Conservation (phyloP, 2,113 vertebrate species). For the Seriola aureovittata region DNA sequence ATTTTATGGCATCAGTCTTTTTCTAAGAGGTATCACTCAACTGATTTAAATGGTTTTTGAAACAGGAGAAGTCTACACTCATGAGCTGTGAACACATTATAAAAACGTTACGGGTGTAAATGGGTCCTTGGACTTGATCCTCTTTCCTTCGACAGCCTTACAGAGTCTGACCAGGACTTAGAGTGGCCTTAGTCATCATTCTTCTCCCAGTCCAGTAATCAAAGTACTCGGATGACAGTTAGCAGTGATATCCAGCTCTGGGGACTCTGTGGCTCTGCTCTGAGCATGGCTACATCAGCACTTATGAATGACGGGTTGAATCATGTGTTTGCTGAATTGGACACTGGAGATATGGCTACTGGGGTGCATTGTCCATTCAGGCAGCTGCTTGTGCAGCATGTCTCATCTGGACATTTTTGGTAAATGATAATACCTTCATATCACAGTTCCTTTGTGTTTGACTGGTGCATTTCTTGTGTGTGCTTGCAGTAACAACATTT, state of each 20-base stretch:
- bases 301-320: conserved; percentile 74
- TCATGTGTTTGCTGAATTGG: conserved; percentile 70
- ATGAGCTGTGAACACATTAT: neutral
- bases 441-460: conserved; percentile 35
- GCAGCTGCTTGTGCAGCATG: conserved; percentile 62
- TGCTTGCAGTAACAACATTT: conserved; percentile 10
- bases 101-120: conserved; percentile 51
- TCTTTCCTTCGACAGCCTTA: conserved; percentile 39
- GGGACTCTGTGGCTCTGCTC: conserved; percentile 52
- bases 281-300: conserved; percentile 73
- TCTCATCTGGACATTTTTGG: conserved; percentile 29
- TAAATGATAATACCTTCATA: conserved; percentile 49
- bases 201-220: conserved; percentile 66
- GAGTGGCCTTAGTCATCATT: conserved; percentile 73
- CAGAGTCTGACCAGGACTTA: conserved; percentile 45
- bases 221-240: conserved; percentile 74
- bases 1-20: neutral
- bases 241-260: conserved; percentile 73
- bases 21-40: neutral
- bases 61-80: conserved; percentile 21
- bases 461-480: conserved; percentile 18
- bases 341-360: conserved; percentile 50
- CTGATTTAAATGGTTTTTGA: conserved; percentile 4
- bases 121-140: conserved; percentile 52
- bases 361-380: conserved; percentile 42